Evolutionary conservation across 1,140 invertebrate genomes (phyloP), one percentile per base, ranked within the genome.

Genomic region (Hylaeus anthracinus): DNA sequence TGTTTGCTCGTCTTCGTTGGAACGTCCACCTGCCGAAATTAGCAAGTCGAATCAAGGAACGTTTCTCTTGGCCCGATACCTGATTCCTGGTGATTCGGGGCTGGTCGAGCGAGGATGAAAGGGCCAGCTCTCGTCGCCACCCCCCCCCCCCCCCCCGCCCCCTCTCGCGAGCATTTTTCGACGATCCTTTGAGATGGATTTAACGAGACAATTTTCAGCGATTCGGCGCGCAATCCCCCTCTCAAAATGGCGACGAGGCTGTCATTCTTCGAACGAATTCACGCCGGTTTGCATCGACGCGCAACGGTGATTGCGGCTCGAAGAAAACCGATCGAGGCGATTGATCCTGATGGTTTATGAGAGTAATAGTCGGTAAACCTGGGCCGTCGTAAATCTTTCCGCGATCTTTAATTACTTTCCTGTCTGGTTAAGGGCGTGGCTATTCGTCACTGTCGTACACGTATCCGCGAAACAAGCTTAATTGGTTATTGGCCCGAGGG

Each of bases 1-100:
- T 86, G 84, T 86, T 86, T 86, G 75, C 51, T 26, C 55, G 39
- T 69, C 64, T 75, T 70, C 45, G 58, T 72, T 48, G 60, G 55
- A 53, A 70, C 55, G 74, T 63, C 70, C 74, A 85, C 73, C 84
- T 86, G 84, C 61, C 73, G 72, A 79, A 83, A 86, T 86, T 86
- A 86, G 80, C 75, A 81, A 86, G 80, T 86, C 80, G 53, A 69
- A 86, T 86, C 39, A 74, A 74, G 79, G 26, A 82, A 82, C 45
- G 14, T 41, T 48, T 64, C 79, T 37, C 60, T 5, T n/a, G 15
- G 70, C 51, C 37, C 45, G 69, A 79, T 58, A 64, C 70, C 39
- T 73, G 77, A 73, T 73, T 73, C 70, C 14, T 56, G 60, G n/a
- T 72, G 60, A 77, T 70, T 64, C 43, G 37, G 8, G 61, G 37